phyloP scores from a whole-genome alignment of 1,140 invertebrate species.

The Cherax quadricarinatus region DNA sequence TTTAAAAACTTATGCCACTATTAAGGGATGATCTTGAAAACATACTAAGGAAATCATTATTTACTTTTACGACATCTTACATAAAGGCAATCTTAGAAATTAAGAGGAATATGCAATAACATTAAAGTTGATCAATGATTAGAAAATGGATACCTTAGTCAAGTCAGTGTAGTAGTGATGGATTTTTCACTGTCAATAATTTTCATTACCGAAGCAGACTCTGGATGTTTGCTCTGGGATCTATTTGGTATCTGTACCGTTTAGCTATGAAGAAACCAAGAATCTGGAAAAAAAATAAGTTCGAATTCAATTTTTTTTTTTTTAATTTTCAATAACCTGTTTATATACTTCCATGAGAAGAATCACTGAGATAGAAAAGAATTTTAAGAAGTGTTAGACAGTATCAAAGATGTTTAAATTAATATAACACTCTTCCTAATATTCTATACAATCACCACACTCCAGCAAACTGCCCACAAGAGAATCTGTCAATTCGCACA shows the following conservation, averaged over 20 bases:
- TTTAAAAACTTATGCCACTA: too few species aligned
- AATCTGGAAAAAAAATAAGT: constrained; percentile 22
- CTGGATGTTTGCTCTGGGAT: constrained; percentile 44
- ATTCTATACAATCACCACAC: too few species aligned
- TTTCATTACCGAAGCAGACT: constrained; percentile 22
- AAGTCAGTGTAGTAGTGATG: not conserved
- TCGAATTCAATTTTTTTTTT: not conserved
- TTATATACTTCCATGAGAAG: too few species aligned
- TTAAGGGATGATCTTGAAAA: too few species aligned
- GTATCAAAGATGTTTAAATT: too few species aligned
- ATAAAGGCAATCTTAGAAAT: not conserved
- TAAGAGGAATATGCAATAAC: not conserved
- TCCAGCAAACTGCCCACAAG: too few species aligned
- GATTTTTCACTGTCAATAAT: not conserved
- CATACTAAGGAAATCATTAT: not conserved
- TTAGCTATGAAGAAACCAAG: constrained; percentile 51
- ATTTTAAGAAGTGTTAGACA: too few species aligned
- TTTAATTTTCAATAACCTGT: too few species aligned
- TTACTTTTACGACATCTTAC: not conserved
- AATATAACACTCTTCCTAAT: too few species aligned
- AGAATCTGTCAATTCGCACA: too few species aligned
- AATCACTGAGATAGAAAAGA: too few species aligned
- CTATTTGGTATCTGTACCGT: constrained; percentile 35
- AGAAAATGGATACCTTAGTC: not conserved
- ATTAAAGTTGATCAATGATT: not conserved